Evolutionary conservation across 2,797 vertebrate genomes (phyloP), one percentile per base, ranked within the genome.

Genomic region (Ctenochaetus hawaiiensis): DNA sequence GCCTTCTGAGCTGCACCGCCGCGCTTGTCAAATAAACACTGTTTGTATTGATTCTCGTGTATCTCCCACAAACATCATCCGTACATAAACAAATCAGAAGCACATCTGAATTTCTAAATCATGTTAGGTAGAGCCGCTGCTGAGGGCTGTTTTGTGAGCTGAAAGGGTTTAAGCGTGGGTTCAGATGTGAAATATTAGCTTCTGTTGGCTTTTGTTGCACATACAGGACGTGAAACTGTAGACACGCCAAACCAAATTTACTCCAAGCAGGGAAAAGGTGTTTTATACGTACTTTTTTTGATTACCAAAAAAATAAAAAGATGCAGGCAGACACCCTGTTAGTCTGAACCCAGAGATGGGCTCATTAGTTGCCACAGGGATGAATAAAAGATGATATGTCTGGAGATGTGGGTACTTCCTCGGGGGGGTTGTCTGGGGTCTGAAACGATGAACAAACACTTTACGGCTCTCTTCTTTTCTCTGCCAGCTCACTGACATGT

Each of bases 341-440:
- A 81, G 75, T 56, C 52, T 69, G 69, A 74, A 68, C 56, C 60
- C 47, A 62, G 71, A 87, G 82, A 89, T 75, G 70, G 77, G 84
- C 87, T 93, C 87, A 91, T 95, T 92, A 92, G 91, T 89, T 90
- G 88, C 76, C 81, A 87, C 52, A 37, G 62, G 39, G 49, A 93
- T 94, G 89, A 93, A 94, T 93, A 93, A 95, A 94, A 94, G 79
- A 94, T 94, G 87, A 86, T 85, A 81, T 70, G 90, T 93, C 87
- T 93, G 85, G 83, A 91, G 86, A 88, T 85, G 85, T 63, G 79
- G 78, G 78, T 74, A 26, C 75, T 80, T 91, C 80, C 83, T 81
- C 1, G 26, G 58, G 89, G 87, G 80, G 81, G 78, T 71, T 58
- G 83, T 90, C 89, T 89, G 86, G 78, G 64, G 22, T 82, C 82